A percentile compares a stretch with the other conserved stretches of the same genome.
Conservation (phyloP, 2,113 vertebrate genomes). For the Grammomys dolichurus region DNA sequence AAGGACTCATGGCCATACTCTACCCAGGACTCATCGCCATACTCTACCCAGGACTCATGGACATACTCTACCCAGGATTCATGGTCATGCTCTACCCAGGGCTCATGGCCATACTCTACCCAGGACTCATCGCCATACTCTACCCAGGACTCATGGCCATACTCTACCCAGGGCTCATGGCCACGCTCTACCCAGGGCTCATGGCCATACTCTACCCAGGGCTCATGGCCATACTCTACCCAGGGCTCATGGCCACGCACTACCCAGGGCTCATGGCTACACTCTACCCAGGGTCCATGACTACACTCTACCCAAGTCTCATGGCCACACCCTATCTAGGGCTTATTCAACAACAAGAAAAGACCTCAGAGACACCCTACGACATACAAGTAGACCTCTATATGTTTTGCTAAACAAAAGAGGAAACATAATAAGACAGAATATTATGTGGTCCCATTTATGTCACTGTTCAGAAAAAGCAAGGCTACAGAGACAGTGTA, state of each 20-base stretch:
- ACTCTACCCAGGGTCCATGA: no score
- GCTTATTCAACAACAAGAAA: background rate
- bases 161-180: background rate
- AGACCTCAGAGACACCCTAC: background rate
- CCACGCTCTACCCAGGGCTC: background rate
- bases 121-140: no score
- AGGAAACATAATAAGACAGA: background rate
- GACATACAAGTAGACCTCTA: background rate
- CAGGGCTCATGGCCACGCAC: no score
- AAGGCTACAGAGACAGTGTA: background rate
- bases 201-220: no score
- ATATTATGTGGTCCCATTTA: background rate
- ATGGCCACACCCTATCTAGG: background rate
- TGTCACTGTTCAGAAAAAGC: background rate
- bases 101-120: background rate
- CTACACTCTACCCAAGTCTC: no score
- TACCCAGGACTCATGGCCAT: no score
- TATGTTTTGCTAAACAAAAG: background rate
- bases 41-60: no score
- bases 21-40: no score
- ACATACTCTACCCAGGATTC: no score
- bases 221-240: no score
- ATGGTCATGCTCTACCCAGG: background rate
- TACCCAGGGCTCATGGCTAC: no score
- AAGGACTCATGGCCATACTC: no score